Evolutionary conservation across 2,797 vertebrate genomes (phyloP), one percentile per base, ranked within the genome.

Genomic region (Galaxias olidus): DNA sequence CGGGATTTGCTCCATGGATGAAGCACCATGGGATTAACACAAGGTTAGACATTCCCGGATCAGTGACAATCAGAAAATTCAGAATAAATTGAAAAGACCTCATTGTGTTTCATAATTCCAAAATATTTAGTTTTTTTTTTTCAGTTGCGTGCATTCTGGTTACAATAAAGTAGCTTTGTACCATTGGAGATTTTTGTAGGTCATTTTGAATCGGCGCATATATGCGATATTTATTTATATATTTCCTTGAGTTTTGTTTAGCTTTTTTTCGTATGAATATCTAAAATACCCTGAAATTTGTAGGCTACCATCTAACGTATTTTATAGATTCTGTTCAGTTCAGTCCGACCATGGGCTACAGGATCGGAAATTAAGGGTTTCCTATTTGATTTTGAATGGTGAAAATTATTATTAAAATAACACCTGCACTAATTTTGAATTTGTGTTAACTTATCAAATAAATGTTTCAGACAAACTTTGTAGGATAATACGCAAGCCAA

Each of bases 1-100:
- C 77, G 77, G 91, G 92, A 93, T 93, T 93, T 92, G 76, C 79
- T 85, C 47, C 47, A 73, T 76, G 86, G 90, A 92, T 92, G 88
- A 93, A 86, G 88, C 77, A 84, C 78, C 80, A 78, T 71, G 68
- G 86, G 90, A 90, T 91, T 92, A 91, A 89, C 85, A 71, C 81
- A 85, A 83, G 84, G 73, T 86, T 86, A 87, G 82, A 78, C 84
- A 71, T 79, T 79, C 84, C 62, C 80, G 84, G 81, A 84, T 90
- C 89, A 88, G 78, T 70, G 71, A 80, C 80, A 30, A 6, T 30
- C 30, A 72, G 65, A 67, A 53, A 69, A 69, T 72, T 77, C 68
- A 49, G 66, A 77, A 53, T 77, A 75, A 80, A 86, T 72, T 72
- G 64, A 71, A 77, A 76, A 13, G 9, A 46, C 70, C 53, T 79